Base-by-base conservation (phyloP, 2,888 invertebrate species). In the Drosophila neoperkinsi region DNA sequence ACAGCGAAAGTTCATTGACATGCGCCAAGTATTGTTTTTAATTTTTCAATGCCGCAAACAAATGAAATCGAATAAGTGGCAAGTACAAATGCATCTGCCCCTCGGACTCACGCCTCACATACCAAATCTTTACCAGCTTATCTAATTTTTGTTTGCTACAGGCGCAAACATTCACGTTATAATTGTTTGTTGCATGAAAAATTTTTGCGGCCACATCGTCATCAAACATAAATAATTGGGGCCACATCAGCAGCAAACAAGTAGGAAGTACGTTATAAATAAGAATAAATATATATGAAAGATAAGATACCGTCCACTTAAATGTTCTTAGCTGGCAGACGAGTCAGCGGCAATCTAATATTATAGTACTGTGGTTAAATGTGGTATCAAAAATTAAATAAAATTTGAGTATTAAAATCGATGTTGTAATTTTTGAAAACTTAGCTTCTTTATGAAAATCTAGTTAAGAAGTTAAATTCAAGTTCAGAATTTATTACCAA, bases 221-320 rank as follows among this genome's bases (percentile, higher is more conserved):
- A 21, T 21, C 6, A 6, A 43, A 43, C 34, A 4, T 11, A 43
- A 50, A 33, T 58, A 46, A 61, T 58, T 66, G 57, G 1, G 18
- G 76, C 80, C 66, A 76, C 65, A 76, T 71, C 62, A 76, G 30
- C 64, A 64, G n/a, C 58, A 49, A 25, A 16, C 28, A 57, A 59
- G 30, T 28, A 34, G 38, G 28, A 67, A 55, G 21, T 55, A 25
- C 31, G 33, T 49, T 36, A 64, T 80, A 79, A 77, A 77, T 79
- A 66, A 30, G 31, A 49, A 31, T 51, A 49, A 46, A 49, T 58
- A 74, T 58, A 46, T 64, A 53, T 38, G 31, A 68, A 9, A 9
- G 78, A 78, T 78, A 77, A 78, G 81, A 78, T 72, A 65, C 6
- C 57, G 46, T 25, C 41, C 53, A 73, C 62, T 71, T 62, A 58